Conservation (phyloP, 2,113 vertebrate genomes). For the Petaurus breviceps region DNA sequence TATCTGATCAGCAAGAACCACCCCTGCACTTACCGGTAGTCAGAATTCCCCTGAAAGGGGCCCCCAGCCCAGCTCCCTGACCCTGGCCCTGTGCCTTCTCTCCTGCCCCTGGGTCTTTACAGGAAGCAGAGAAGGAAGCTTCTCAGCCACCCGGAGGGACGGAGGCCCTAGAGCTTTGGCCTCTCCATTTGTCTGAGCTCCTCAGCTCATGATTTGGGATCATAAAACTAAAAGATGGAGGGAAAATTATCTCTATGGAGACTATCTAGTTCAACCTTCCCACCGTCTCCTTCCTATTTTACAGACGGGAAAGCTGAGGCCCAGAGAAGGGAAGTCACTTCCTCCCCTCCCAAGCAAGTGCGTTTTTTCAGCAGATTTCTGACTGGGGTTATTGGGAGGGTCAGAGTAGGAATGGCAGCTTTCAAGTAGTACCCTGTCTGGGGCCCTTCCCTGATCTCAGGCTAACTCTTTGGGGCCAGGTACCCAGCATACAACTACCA, state of each 20-base stretch:
- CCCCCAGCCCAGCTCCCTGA: not conserved
- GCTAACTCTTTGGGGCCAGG: not conserved
- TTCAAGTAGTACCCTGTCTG: no score
- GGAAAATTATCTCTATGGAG: not conserved
- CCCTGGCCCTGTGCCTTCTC: no score
- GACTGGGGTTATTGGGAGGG: not conserved
- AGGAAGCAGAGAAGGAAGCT: not conserved
- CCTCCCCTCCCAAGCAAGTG: no score
- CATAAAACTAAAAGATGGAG: not conserved
- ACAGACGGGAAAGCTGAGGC: not conserved
- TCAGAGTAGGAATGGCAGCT: not conserved
- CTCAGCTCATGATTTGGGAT: not conserved
- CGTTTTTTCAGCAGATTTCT: not conserved
- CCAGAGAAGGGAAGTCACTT: not conserved
- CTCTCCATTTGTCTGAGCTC: not conserved
- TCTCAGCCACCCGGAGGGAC: not conserved
- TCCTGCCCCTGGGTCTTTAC: not conserved
- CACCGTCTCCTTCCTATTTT: not conserved
- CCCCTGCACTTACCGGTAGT: not conserved
- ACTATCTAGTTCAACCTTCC: not conserved
- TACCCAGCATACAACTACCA: not conserved
- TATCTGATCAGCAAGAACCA: no score
- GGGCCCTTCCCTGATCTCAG: not conserved
- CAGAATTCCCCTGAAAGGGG: not conserved
- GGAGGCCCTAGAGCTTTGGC: accelerated